Evolutionary conservation across 2,888 invertebrate species (phyloP), one percentile per base, ranked within the genome.

Genomic region (Crematogaster levior): DNA sequence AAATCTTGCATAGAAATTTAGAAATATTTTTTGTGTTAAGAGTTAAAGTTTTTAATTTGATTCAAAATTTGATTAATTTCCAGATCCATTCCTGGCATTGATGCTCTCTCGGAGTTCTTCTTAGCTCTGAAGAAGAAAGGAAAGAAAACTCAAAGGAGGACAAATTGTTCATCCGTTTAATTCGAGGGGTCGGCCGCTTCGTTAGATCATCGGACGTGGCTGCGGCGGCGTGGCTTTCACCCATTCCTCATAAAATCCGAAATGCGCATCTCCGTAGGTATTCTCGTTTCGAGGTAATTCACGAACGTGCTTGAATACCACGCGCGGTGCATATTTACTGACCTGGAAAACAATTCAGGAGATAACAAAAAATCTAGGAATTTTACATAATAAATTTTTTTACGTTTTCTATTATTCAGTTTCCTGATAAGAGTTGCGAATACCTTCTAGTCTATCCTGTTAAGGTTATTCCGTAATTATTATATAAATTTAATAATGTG

Each of bases 81-180:
- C 43, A 15, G 15, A 58, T 40, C 1, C 27, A 6, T 56, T 2
- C n/a, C 21, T 46, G 60, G 21, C 7, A 24, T 34, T 21, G 18
- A 15, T n/a, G 27, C 9, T 21, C 63, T 63, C 9, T 27, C 3
- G 4, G 24, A 51, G 27, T n/a, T 4, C 24, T 30, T 7, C 12
- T 5, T 27, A 46, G 43, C 5, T 30, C 9, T 21, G n/a, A 2
- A 48, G 21, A 56, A 27, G 24, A 46, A 63, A 18, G 60, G 51
- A 5, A 74, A 61, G 51, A 60, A 51, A 73, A 34, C 58, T 65
- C 15, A 56, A 87, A 80, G 43, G 56, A 79, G 88, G 74, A 74
- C 77, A 65, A 73, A 77, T 85, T 61, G 73, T 43, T 80, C 72
- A 74, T 72, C 30, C 58, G 58, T 82, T 66, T 79, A 79, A 66